Evolutionary conservation across 30 jellyfish, hydroid and myxozoan genomes (phyloP).

Genomic region (Mastigias papua): DNA sequence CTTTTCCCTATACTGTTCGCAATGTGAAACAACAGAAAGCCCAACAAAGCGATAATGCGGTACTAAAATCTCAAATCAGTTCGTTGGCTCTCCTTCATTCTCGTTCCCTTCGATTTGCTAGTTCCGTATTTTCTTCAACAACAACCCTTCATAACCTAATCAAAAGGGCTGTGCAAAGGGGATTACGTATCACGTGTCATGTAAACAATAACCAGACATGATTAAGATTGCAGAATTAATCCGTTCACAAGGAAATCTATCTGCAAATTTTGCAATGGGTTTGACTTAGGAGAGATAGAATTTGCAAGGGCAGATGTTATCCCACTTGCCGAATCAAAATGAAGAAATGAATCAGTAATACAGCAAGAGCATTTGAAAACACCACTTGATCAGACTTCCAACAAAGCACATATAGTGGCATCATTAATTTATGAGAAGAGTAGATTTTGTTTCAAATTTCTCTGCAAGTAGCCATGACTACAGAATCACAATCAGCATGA

Average conservation of each 20-base stretch:
- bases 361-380: neutral
- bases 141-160: neutral
- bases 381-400: neutral
- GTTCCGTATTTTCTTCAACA: neutral
- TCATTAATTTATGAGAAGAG: neutral
- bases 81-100: neutral
- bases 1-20: too few relatives aligned
- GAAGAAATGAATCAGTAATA: neutral
- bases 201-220: slow-evolving; percentile 13
- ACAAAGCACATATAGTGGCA: neutral
- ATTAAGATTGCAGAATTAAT: slow-evolving; percentile 1
- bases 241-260: neutral
- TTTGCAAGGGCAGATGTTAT: neutral
- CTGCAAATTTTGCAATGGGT: slow-evolving; percentile 1
- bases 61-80: neutral
- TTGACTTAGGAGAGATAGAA: neutral
- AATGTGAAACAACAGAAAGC: neutral
- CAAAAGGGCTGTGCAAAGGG: slow-evolving; percentile 2
- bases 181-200: slow-evolving; percentile 23
- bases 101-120: neutral
- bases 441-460: neutral
- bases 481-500: too few relatives aligned
- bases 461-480: neutral
- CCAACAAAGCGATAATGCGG: neutral
- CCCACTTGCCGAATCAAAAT: neutral